Evolutionary conservation across 2,888 invertebrate species (phyloP).

Genomic region (Hyalella azteca): DNA sequence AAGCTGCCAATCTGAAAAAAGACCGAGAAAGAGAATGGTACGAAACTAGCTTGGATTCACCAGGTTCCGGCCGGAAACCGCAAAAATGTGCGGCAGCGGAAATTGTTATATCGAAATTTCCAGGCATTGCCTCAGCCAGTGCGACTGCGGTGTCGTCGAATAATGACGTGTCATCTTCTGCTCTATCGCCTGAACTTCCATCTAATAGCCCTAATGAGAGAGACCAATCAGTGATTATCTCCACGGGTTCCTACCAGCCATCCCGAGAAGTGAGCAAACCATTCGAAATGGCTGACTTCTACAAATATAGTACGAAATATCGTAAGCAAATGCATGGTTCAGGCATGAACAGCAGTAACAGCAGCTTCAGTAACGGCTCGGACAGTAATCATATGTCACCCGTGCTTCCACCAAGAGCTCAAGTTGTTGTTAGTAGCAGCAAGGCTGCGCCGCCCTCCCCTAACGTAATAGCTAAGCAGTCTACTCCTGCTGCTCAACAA

Average conservation of each 20-base stretch:
- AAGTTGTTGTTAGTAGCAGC: constrained; percentile 44
- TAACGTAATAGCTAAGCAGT: constrained; percentile 53
- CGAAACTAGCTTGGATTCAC: constrained; percentile 72
- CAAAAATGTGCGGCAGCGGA: constrained; percentile 47
- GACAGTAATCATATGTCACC: constrained; percentile 52
- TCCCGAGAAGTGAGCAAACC: constrained; percentile 86
- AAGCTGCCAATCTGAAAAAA: constrained; percentile 51
- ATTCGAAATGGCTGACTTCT: constrained; percentile 97
- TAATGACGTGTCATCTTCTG: constrained; percentile 29
- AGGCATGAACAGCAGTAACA: constrained; percentile 45
- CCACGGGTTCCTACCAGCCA: constrained; percentile 70
- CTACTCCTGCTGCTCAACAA: constrained; percentile 60
- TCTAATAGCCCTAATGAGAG: constrained; percentile 67
- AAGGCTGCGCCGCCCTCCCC: constrained; percentile 54
- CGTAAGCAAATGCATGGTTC: constrained; percentile 69
- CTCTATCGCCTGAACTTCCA: constrained; percentile 74
- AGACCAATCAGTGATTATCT: constrained; percentile 74
- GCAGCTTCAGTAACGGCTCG: constrained; percentile 45
- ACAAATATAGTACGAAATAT: constrained; percentile 95
- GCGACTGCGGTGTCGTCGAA: background rate
- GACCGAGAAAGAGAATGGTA: constrained; percentile 72
- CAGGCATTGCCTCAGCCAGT: constrained; percentile 42
- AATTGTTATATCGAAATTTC: constrained; percentile 44
- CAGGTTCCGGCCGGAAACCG: constrained; percentile 61
- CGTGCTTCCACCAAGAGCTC: constrained; percentile 51